Conservation (phyloP, 35 echinoderm and acorn worm species). For the Diadema setosum region DNA sequence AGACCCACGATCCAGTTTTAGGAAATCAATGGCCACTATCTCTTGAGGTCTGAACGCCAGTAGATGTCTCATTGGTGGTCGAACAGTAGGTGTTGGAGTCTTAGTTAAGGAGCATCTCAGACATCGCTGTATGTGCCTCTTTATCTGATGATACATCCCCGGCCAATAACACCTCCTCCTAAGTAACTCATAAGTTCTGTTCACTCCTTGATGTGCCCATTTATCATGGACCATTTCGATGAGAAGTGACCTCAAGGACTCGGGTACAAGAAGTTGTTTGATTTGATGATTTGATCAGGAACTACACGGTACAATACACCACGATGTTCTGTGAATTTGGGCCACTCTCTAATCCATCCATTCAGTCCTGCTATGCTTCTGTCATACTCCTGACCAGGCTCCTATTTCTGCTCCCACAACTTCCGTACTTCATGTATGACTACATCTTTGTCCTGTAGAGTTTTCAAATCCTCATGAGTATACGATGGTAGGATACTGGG, state of each 20-base stretch:
- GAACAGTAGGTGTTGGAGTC: neutral
- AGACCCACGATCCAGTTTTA: slow-evolving; percentile 28
- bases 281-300: neutral
- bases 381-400: neutral
- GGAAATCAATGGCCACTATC: slow-evolving; percentile 27
- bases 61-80: slow-evolving; percentile 14
- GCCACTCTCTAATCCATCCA: neutral
- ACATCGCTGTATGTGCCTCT: neutral
- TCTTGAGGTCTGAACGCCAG: slow-evolving; percentile 37
- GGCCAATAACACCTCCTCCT: slow-evolving; percentile 49
- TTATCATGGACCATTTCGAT: slow-evolving; percentile 31
- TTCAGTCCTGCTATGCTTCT: neutral
- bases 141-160: neutral
- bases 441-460: neutral
- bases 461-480: neutral
- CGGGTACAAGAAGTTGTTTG: slow-evolving; percentile 44
- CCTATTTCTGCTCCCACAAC: neutral
- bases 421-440: neutral
- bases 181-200: slow-evolving; percentile 8
- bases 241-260: neutral
- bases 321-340: neutral
- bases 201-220: slow-evolving; percentile 46
- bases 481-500: slow-evolving; percentile 14
- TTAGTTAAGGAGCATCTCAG: slow-evolving; percentile 7
- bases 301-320: neutral